A percentile compares a stretch with the other conserved stretches of the same genome.
Conservation (phyloP, 2,797 vertebrate genomes). For the Trematomus bernacchii region DNA sequence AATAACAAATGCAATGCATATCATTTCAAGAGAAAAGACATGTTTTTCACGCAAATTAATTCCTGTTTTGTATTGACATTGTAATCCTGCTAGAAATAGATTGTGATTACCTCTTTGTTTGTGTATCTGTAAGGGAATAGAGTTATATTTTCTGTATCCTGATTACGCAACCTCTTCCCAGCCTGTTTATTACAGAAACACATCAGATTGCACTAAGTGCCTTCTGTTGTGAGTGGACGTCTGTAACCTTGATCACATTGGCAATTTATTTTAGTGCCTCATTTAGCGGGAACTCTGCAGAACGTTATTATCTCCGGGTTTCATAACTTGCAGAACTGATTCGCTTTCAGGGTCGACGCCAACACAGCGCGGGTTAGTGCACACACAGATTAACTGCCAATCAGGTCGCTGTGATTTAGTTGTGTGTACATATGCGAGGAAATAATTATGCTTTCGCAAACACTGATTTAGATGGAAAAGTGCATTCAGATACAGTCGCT, state of each 20-base stretch:
- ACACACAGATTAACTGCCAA: slow-evolving; percentile 22
- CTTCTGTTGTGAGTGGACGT: slow-evolving; percentile 39
- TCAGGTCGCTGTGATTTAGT: slow-evolving; percentile 25
- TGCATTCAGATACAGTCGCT: neutral
- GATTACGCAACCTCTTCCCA: too few relatives aligned
- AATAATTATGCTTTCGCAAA: slow-evolving; percentile 7
- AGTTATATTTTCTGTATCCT: too few relatives aligned
- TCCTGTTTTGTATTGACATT: too few relatives aligned
- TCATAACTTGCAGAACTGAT: slow-evolving; percentile 37
- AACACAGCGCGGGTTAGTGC: slow-evolving; percentile 4
- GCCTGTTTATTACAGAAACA: slow-evolving; percentile 15
- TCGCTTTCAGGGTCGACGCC: slow-evolving; percentile 21
- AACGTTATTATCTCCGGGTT: slow-evolving; percentile 33
- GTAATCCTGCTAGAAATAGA: too few relatives aligned
- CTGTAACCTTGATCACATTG: slow-evolving; percentile 36
- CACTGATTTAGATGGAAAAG: slow-evolving; percentile 8
- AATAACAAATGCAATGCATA: too few relatives aligned
- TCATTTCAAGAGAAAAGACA: too few relatives aligned
- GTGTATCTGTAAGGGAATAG: too few relatives aligned
- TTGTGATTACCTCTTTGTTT: too few relatives aligned
- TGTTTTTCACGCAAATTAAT: too few relatives aligned
- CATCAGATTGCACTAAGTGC: slow-evolving; percentile 10
- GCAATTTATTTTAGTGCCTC: slow-evolving; percentile 46
- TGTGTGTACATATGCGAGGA: slow-evolving; percentile 1
- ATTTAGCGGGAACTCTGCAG: slow-evolving; percentile 32